A percentile compares a stretch with the other conserved stretches of the same genome.
These are phyloP conservation scores for Pangasius sanitwongsei DNA, from an alignment of 2,797 vertebrate genomes.

Conservation along the genomic window DNA sequence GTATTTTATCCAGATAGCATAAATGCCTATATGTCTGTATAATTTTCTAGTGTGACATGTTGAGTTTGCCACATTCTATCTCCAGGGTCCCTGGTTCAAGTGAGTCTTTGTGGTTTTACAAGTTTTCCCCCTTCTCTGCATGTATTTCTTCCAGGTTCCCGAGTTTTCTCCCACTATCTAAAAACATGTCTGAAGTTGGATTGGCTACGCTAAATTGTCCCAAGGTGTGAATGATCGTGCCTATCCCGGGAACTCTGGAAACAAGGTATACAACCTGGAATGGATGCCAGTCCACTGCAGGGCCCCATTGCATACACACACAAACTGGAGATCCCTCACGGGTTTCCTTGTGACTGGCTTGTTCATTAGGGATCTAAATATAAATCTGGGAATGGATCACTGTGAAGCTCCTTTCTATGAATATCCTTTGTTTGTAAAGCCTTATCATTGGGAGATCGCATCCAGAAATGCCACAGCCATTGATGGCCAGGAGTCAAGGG, in stretches of 20 bases:
- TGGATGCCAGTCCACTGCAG: background rate
- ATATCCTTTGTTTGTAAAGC: background rate
- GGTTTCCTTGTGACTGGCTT: background rate
- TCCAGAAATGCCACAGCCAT: background rate
- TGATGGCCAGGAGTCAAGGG: background rate
- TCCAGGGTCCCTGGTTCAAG: background rate
- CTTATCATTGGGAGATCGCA: no score
- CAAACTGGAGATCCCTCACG: no score
- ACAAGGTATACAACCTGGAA: background rate
- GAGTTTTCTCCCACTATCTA: background rate
- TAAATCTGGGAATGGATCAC: background rate
- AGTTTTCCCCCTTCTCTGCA: background rate
- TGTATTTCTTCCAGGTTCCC: background rate
- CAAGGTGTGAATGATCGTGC: background rate
- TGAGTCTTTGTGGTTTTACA: background rate
- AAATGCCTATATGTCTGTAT: no score
- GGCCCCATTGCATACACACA: background rate
- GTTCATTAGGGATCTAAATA: background rate
- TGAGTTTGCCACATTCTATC: background rate
- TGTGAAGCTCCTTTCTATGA: background rate
- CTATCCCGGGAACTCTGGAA: no score
- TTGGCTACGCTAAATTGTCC: background rate
- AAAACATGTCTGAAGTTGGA: background rate
- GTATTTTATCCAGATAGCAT: background rate
- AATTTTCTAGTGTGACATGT: no score